Base-by-base conservation (phyloP, 2,888 invertebrate genomes). In the Cyclophora punctaria region DNA sequence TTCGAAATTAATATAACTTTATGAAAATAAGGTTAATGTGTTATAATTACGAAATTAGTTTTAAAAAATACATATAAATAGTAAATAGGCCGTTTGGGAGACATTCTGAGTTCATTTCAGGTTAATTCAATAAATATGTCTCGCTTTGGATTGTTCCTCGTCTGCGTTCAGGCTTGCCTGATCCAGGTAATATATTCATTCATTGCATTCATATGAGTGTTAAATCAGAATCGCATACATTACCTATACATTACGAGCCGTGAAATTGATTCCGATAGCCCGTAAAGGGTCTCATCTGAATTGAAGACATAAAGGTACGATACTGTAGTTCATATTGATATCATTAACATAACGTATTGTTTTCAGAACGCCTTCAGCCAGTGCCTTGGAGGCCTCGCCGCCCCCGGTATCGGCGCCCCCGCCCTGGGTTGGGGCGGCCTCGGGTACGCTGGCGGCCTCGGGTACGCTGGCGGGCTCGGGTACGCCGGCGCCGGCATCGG, bases 121-220 rank as follows among this genome's bases (percentile, higher is more conserved):
- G 6, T 6, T 33, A 44, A 7, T 34, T 20, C 33, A 33, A 33
- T 20, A 44, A 44, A 44, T 48, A 69, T 67, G 66, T 63, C 57
- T 50, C 41, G 53, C 46, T 55, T 63, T 47, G 48, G 59, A n/a
- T 52, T 60, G 5, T 42, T 64, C 5, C 7, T 60, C 3, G 49
- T 67, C 20, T 63, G 59, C 57, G 35, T 60, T 20, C 67, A 66
- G 49, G 61, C 57, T 50, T 62, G 62, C 53, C 52, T 69, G 49
- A 52, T 66, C 20, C 61, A 62, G 57, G 66, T 66, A 53, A 1
- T 20, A 20, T 1, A 20, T 20, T 20, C 20, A 20, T 20, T 20
- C 2, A 20, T 20, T 20, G 20, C 20, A 20, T 20, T 20, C 20
- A n/a, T 7, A 6, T 5, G 41, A 41, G 41, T 43, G 3, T 43